Conservation (phyloP, 2,797 vertebrate genomes). For the Octomys mimax region DNA sequence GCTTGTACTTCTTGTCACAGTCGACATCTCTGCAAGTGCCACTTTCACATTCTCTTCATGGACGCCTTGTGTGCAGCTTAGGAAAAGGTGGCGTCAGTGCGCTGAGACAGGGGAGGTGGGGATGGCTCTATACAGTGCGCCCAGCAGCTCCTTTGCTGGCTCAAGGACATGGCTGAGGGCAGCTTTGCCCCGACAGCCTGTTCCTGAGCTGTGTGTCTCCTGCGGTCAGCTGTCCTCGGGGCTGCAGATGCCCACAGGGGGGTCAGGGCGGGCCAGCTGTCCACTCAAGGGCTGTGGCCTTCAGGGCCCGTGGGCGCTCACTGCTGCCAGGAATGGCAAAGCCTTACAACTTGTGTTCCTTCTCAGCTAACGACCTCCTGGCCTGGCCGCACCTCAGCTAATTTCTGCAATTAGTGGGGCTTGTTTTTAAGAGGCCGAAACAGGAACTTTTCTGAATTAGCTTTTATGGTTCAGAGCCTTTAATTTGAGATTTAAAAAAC, state of each 20-base stretch:
- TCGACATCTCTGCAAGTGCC: neutral
- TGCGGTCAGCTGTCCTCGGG: neutral
- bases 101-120: neutral
- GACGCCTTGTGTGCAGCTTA: neutral
- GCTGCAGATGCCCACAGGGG: neutral
- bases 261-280: neutral
- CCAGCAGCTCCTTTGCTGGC: neutral
- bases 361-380: slow-evolving; percentile 86
- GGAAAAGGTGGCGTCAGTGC: neutral
- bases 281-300: slow-evolving; percentile 14
- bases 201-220: neutral
- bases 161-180: neutral
- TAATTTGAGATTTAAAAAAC: slow-evolving; percentile 91
- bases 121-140: neutral
- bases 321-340: neutral
- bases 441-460: slow-evolving; percentile 89
- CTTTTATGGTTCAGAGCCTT: slow-evolving; percentile 90
- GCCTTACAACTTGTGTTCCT: slow-evolving; percentile 65
- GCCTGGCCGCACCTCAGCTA: slow-evolving; percentile 88
- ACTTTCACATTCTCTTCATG: neutral
- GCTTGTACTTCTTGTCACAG: neutral
- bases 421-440: slow-evolving; percentile 87
- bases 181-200: neutral
- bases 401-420: slow-evolving; percentile 89
- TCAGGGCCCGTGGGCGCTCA: neutral